Base-by-base conservation (phyloP, 2,797 vertebrate genomes). In the Serranus cabrilla region DNA sequence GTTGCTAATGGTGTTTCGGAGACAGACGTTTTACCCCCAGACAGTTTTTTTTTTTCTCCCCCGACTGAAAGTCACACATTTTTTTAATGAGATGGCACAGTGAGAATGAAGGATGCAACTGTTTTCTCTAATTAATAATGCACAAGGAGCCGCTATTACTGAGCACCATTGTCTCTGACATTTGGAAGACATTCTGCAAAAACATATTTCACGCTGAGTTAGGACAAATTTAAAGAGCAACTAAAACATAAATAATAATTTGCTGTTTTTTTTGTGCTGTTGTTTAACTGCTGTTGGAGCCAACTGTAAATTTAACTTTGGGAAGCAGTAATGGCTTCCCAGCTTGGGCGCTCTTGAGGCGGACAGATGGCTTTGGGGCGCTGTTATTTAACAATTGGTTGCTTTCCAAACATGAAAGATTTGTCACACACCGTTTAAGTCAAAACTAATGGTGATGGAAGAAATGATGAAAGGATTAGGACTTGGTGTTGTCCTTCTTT, bases 251-350 rank as follows among this genome's bases (percentile, higher is more conserved):
- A 34, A 34, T 6, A 34, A 49, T 74, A 20, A 54, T 68, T 78
- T 6, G 42, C 78, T 1, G 16, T 43, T 5, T 6, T 8, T 45
- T 45, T 42, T 14, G 14, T 18, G 16, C 12, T 73, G 55, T 67
- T 43, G 72, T 84, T 74, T 62, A 50, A 39, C 62, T 66, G 71
- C 67, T 25, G 57, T 34, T 46, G 39, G 27, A 52, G 59, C 46
- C 27, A 34, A 56, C 7, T 17, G 66, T 75, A 42, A 60, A 82
- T 84, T 46, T 66, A 74, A 64, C 47, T 90, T 83, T 87, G 82
- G 81, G 84, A 87, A 75, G 50, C 50, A 61, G 76, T 93, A 93
- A 90, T 87, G 86, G 91, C 86, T 39, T 6, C 88, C 68, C 23
- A 81, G 89, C 86, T 91, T 8, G 21, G 17, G 84, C 85, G 55